A percentile compares a stretch with the other conserved stretches of the same genome.
These are phyloP conservation scores for Dicentrarchus labrax DNA, from an alignment of 2,113 vertebrate species.

Conservation along the genomic window DNA sequence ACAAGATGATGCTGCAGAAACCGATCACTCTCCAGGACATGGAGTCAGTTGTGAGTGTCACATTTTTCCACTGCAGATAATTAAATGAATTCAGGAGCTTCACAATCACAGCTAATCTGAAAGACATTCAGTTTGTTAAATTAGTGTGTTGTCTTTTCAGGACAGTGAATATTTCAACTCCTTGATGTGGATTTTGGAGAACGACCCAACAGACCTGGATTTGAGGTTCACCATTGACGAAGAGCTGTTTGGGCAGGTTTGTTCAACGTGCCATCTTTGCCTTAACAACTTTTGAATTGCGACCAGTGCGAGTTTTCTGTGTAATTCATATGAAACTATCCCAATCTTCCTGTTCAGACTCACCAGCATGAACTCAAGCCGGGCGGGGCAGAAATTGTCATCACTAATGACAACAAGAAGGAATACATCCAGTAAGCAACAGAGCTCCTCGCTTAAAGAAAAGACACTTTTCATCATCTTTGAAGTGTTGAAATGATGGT, in stretches of 20 bases:
- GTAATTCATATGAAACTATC: background rate
- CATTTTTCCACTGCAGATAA: background rate
- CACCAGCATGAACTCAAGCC: slow-evolving; percentile 95
- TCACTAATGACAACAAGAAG: slow-evolving; percentile 96
- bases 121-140: background rate
- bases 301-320: background rate
- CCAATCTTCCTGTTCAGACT: slow-evolving; percentile 84
- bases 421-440: slow-evolving; percentile 97
- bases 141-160: slow-evolving; percentile 73
- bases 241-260: slow-evolving; percentile 98
- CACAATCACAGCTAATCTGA: background rate
- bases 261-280: slow-evolving; percentile 17
- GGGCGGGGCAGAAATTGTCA: slow-evolving; percentile 91
- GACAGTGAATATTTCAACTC: slow-evolving; percentile 98
- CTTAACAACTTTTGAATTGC: background rate
- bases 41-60: slow-evolving; percentile 95
- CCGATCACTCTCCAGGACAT: slow-evolving; percentile 95
- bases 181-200: slow-evolving; percentile 97
- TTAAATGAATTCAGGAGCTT: background rate
- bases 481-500: background rate
- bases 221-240: slow-evolving; percentile 96
- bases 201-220: slow-evolving; percentile 95
- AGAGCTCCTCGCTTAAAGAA: background rate
- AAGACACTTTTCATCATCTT: background rate
- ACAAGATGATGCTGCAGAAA: slow-evolving; percentile 99